Conservation (phyloP, 1,140 invertebrate genomes). For the Hirudo medicinalis region DNA sequence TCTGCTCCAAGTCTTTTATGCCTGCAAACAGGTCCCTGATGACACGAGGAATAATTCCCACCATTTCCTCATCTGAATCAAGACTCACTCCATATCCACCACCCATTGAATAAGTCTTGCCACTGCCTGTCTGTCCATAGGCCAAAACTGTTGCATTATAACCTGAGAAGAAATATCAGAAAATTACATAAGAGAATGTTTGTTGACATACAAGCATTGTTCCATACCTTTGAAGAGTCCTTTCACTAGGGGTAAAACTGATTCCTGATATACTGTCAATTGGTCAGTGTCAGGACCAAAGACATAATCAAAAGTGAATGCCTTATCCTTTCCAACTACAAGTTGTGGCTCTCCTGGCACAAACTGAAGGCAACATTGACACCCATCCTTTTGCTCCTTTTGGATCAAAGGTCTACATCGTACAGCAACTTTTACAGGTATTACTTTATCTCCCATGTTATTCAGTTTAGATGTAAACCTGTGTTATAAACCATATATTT, state of each 20-base stretch:
- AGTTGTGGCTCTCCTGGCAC: slow-evolving; percentile 31
- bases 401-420: slow-evolving; percentile 62
- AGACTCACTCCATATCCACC: slow-evolving; percentile 44
- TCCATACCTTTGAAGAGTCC: slow-evolving; percentile 58
- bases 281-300: slow-evolving; percentile 60
- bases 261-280: slow-evolving; percentile 58
- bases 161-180: slow-evolving; percentile 26
- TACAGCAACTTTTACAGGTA: slow-evolving; percentile 54
- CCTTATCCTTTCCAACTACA: slow-evolving; percentile 44
- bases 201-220: neutral
- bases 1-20: slow-evolving; percentile 53
- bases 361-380: slow-evolving; percentile 35
- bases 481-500: too few relatives aligned
- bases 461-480: neutral
- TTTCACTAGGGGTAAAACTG: slow-evolving; percentile 59
- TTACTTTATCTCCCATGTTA: slow-evolving; percentile 25
- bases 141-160: slow-evolving; percentile 47
- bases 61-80: slow-evolving; percentile 44
- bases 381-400: slow-evolving; percentile 48
- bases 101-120: slow-evolving; percentile 84
- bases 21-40: slow-evolving; percentile 68
- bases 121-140: slow-evolving; percentile 84
- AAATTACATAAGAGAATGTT: neutral
- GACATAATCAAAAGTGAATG: slow-evolving; percentile 78
- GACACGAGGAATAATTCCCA: slow-evolving; percentile 71